These are phyloP conservation scores for Sycophila texana DNA, from an alignment of 2,888 invertebrate species.

Conservation along the genomic window DNA sequence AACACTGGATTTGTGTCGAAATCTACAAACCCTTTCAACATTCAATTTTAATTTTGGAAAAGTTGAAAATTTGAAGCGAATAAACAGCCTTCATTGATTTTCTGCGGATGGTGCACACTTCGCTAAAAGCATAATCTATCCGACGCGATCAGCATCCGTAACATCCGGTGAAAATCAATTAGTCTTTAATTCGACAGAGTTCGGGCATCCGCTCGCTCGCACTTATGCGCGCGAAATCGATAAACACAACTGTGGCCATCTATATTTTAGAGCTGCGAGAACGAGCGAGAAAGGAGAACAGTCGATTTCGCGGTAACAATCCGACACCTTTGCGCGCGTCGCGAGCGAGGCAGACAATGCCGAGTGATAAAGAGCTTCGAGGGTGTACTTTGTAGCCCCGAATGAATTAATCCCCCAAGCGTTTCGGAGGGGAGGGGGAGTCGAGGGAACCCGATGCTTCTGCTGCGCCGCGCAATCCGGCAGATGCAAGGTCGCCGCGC, in stretches of 20 bases:
- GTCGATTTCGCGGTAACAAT: slow-evolving; percentile 35
- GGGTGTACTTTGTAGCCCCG: slow-evolving; percentile 30
- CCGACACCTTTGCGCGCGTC: slow-evolving; percentile 14
- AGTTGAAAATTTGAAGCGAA: neutral
- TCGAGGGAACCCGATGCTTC: neutral
- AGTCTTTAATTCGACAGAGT: slow-evolving; percentile 30
- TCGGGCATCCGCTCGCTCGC: neutral
- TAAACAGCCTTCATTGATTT: slow-evolving; percentile 5
- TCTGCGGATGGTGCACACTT: neutral
- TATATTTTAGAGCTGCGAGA: slow-evolving; percentile 13
- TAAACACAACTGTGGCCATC: slow-evolving; percentile 19
- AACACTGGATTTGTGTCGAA: too few species aligned
- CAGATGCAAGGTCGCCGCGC: neutral
- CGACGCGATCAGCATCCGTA: slow-evolving; percentile 14
- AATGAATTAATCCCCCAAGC: slow-evolving; percentile 48
- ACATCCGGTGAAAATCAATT: slow-evolving; percentile 45
- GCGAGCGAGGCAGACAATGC: slow-evolving; percentile 10
- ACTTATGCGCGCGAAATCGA: slow-evolving; percentile 33
- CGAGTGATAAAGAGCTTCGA: neutral
- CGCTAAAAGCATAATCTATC: slow-evolving; percentile 34
- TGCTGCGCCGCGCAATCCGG: neutral
- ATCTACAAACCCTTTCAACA: too few species aligned
- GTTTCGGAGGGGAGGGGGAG: slow-evolving; percentile 5
- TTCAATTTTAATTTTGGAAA: too few species aligned
- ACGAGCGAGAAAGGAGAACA: neutral